These are phyloP conservation scores for Acleris cristana DNA, from an alignment of 2,888 invertebrate genomes.

Conservation along the genomic window DNA sequence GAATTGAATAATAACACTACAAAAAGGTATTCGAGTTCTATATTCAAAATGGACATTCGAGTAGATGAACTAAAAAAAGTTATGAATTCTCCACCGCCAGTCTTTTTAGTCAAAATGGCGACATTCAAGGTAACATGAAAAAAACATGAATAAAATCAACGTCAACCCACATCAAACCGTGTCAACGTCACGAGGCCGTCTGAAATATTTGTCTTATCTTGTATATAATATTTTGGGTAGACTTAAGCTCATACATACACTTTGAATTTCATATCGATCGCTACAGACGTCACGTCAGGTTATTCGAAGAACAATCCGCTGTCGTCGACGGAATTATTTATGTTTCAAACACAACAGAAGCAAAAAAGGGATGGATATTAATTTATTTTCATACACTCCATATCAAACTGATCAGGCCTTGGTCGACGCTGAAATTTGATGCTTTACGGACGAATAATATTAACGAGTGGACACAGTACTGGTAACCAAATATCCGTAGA, in stretches of 20 bases:
- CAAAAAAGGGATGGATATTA: slow-evolving; percentile 13
- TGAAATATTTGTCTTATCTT: slow-evolving; percentile 44
- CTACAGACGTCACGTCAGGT: slow-evolving; percentile 39
- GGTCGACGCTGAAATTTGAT: slow-evolving; percentile 10
- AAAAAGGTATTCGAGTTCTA: not conserved
- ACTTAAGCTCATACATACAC: slow-evolving; percentile 52
- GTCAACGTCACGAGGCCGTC: slow-evolving; percentile 44
- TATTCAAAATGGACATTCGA: not conserved
- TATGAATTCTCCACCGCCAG: not conserved
- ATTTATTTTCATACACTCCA: slow-evolving; percentile 13
- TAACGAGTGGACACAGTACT: not conserved
- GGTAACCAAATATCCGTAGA: slow-evolving; percentile 1
- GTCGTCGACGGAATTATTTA: not conserved
- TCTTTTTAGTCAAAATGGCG: not conserved
- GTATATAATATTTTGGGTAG: slow-evolving; percentile 52
- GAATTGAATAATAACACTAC: slow-evolving; percentile 57
- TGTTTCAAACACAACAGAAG: not conserved
- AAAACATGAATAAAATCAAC: slow-evolving; percentile 52
- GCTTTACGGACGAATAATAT: not conserved
- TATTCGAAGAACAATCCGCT: slow-evolving; percentile 43
- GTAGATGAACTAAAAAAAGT: not conserved
- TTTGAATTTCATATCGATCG: slow-evolving; percentile 57
- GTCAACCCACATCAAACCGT: slow-evolving; percentile 72
- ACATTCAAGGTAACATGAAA: not conserved
- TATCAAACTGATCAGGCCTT: slow-evolving; percentile 6